These are phyloP conservation scores for Chouioia cunea DNA, from an alignment of 2,888 invertebrate species.

Conservation along the genomic window DNA sequence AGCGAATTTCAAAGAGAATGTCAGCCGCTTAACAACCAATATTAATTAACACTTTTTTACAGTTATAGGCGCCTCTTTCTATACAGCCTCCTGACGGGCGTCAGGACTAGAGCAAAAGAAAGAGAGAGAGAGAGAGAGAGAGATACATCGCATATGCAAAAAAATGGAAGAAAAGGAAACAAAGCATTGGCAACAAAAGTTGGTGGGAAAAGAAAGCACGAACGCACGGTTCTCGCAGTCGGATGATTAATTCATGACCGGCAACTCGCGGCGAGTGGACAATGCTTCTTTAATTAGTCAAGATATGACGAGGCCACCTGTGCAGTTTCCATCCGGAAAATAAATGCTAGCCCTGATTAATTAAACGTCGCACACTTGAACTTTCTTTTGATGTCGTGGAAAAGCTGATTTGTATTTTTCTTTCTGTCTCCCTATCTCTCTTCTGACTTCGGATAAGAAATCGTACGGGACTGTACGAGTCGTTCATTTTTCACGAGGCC, in stretches of 20 bases:
- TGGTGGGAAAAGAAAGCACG: slow-evolving; percentile 27
- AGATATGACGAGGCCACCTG: slow-evolving; percentile 61
- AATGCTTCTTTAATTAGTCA: slow-evolving; percentile 62
- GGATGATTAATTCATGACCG: slow-evolving; percentile 63
- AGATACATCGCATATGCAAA: too few species aligned
- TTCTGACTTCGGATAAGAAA: background rate
- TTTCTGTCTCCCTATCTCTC: background rate
- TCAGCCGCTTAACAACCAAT: too few species aligned
- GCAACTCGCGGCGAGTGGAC: slow-evolving; percentile 47
- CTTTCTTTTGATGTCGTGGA: slow-evolving; percentile 5
- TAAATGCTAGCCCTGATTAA: slow-evolving; percentile 31
- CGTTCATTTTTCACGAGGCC: slow-evolving; percentile 31
- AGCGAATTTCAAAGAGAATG: too few species aligned
- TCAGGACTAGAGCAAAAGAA: too few species aligned
- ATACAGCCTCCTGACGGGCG: too few species aligned
- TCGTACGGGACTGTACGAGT: background rate
- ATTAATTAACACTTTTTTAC: too few species aligned
- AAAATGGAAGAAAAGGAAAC: too few species aligned
- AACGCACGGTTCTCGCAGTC: slow-evolving; percentile 53
- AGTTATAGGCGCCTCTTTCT: too few species aligned
- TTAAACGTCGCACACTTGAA: slow-evolving; percentile 34
- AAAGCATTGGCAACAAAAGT: slow-evolving; percentile 29
- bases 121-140: too few species aligned
- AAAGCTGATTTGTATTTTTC: background rate
- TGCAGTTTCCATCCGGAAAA: slow-evolving; percentile 33